Conservation (phyloP, 2,888 invertebrate species). For the Meteorus colon region DNA sequence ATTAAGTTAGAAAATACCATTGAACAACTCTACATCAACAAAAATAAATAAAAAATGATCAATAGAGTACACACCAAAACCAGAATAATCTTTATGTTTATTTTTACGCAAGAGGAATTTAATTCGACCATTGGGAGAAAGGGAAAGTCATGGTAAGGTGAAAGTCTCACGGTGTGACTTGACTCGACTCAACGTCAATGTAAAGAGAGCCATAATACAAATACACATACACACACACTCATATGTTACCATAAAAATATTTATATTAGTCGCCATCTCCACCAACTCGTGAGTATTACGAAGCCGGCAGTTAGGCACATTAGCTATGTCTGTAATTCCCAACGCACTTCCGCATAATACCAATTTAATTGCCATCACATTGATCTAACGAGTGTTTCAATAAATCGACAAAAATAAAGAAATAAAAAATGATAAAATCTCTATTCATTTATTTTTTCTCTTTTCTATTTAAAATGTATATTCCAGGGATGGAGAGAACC, state of each 20-base stretch:
- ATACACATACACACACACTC: conserved; percentile 41
- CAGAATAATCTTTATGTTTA: background rate
- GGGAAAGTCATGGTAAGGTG: conserved; percentile 70
- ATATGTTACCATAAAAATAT: background rate
- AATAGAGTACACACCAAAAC: background rate
- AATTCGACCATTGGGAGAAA: conserved; percentile 60
- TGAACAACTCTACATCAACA: background rate
- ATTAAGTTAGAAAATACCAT: background rate
- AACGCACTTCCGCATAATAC: conserved; percentile 15
- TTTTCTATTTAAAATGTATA: no score
- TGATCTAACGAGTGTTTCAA: no score
- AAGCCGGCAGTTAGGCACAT: background rate
- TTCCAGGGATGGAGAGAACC: no score
- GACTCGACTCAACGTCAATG: conserved; percentile 28
- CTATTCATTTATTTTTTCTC: no score
- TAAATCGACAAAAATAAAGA: no score
- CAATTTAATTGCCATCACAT: background rate
- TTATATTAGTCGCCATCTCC: background rate
- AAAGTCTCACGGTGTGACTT: conserved; percentile 62
- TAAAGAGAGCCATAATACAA: conserved; percentile 31
- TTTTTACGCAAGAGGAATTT: conserved; percentile 37
- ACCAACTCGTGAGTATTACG: background rate
- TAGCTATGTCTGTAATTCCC: background rate
- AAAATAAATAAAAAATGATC: background rate
- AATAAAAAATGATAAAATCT: no score